Percentiles rank a stretch among this genome's conserved stretches.
Conservation (phyloP, 1,140 invertebrate species). For the Rhizoglyphus robini region DNA sequence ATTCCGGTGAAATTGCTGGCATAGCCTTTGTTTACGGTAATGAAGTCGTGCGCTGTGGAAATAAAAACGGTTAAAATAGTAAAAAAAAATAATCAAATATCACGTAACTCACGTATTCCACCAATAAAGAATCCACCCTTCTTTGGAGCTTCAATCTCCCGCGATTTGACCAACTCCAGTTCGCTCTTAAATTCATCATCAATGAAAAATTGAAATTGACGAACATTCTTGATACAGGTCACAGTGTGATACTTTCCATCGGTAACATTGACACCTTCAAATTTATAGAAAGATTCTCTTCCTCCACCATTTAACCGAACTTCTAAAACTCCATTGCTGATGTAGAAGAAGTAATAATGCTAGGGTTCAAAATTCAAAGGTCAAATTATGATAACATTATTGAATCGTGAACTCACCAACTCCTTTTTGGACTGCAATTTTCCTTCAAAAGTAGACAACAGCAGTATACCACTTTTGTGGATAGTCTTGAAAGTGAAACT, state of each 20-base stretch:
- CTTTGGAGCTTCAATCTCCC: slow-evolving; percentile 40
- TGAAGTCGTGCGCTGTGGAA: slow-evolving; percentile 33
- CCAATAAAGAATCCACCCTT: slow-evolving; percentile 44
- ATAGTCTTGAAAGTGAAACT: slow-evolving; percentile 63
- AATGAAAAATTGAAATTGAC: slow-evolving; percentile 37
- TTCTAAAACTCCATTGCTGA: slow-evolving; percentile 49
- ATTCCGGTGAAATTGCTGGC: slow-evolving; percentile 45
- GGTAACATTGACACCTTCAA: slow-evolving; percentile 22
- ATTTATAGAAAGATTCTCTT: slow-evolving; percentile 39
- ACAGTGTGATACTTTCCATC: slow-evolving; percentile 29
- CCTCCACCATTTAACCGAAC: slow-evolving; percentile 55
- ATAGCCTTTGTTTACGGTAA: slow-evolving; percentile 1
- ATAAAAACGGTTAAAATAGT: too few relatives aligned
- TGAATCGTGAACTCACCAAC: too few relatives aligned
- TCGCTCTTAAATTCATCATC: slow-evolving; percentile 43
- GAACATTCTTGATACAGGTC: slow-evolving; percentile 22
- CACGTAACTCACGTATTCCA: too few relatives aligned
- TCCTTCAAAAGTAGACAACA: slow-evolving; percentile 47
- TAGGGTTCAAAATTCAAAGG: too few relatives aligned
- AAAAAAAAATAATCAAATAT: too few relatives aligned
- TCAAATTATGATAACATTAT: too few relatives aligned
- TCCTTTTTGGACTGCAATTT: slow-evolving; percentile 23
- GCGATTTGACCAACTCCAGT: slow-evolving; percentile 34
- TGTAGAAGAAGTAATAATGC: slow-evolving; percentile 52
- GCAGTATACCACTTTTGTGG: slow-evolving; percentile 50